Evolutionary conservation across 2,797 vertebrate species (phyloP), one percentile per base, ranked within the genome.

Genomic region (Gymnodraco acuticeps): DNA sequence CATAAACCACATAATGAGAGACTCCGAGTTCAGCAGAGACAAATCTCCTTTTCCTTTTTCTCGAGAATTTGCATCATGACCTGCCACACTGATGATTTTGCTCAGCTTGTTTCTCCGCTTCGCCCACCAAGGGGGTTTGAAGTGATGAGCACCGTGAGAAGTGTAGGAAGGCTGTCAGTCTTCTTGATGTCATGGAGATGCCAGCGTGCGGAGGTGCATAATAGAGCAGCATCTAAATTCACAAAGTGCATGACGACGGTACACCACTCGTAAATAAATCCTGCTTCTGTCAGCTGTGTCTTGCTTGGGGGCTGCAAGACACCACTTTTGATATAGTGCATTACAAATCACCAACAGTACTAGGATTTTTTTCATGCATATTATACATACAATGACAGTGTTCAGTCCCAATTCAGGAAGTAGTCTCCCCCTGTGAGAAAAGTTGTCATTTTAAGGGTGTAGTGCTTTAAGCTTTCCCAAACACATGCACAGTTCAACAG

Each of bases 121-220:
- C 66, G 53, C 74, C 83, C 64, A n/a, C 59, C 33, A 78, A 71
- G 62, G 75, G 27, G 80, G 72, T 75, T 86, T 83, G 79, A 83
- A 46, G 53, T 77, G 66, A 84, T 80, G 70, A 73, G 52, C 60
- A 64, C 65, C 64, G 38, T 66, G 62, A 80, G 56, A 73, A 65
- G 54, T 50, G 56, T 47, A 51, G 78, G 71, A 83, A 58, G 54
- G 68, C 52, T 81, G 75, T 64, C 60, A 54, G 65, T 76, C 60
- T 80, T 75, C 65, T 73, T 78, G 76, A 78, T 83, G 70, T 75
- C 38, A 53, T 56, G 12, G 46, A 61, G 78, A 78, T 68, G 70
- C 53, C 45, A 52, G 31, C 19, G 13, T 67, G 60, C 55, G 43
- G 71, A 60, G 62, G 69, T 7, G 20, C 65, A 77, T 19, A 47